These are phyloP conservation scores for Nylanderia fulva DNA, from an alignment of 1,140 invertebrate genomes.

Conservation along the genomic window DNA sequence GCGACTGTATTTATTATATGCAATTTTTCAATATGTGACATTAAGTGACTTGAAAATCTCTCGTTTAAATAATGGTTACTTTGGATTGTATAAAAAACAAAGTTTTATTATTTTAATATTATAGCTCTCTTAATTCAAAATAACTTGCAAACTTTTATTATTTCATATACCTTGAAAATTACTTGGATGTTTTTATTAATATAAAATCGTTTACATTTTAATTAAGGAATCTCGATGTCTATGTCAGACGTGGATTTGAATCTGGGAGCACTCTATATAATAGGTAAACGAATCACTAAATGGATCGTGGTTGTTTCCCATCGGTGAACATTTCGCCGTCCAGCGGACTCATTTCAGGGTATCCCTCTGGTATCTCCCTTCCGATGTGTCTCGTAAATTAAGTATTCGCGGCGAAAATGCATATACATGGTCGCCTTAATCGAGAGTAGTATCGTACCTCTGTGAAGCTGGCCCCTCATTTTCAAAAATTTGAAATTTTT, in stretches of 20 bases:
- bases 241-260: neutral
- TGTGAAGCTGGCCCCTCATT: too few relatives aligned
- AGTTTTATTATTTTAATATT: neutral
- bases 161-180: neutral
- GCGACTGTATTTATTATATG: neutral
- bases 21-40: neutral
- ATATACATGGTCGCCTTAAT: slow-evolving; percentile 14
- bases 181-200: slow-evolving; percentile 8
- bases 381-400: slow-evolving; percentile 35
- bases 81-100: neutral
- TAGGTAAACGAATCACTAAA: slow-evolving; percentile 38
- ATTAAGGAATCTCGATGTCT: neutral
- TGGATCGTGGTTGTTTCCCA: slow-evolving; percentile 57
- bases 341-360: slow-evolving; percentile 19
- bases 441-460: neutral
- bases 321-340: slow-evolving; percentile 18
- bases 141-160: neutral
- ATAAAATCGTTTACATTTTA: neutral
- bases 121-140: neutral
- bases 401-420: slow-evolving; percentile 44
- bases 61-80: neutral
- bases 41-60: neutral
- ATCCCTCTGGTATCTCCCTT: slow-evolving; percentile 21
- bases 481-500: too few relatives aligned
- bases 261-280: neutral